phyloP scores from a whole-genome alignment of 2,797 vertebrate genomes.

The Leptodactylus fallax region DNA sequence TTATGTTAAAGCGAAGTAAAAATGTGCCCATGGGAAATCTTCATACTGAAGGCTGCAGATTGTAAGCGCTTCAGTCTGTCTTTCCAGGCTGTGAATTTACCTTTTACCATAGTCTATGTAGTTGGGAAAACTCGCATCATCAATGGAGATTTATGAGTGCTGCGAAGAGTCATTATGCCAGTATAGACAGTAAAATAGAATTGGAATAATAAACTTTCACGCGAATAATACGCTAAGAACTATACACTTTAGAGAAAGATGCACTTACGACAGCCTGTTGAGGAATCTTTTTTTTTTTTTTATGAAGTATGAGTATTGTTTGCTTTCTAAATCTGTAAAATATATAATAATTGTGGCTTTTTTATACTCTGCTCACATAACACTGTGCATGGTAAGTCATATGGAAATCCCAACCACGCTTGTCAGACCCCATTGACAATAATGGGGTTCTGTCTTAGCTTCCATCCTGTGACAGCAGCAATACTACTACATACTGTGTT shows the following conservation, averaged over 20 bases:
- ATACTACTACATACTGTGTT: not conserved
- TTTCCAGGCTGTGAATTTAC: conserved; percentile 11
- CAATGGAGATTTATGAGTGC: not conserved
- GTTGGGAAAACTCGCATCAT: not conserved
- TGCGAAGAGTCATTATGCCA: not conserved
- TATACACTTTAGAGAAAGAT: too few relatives aligned
- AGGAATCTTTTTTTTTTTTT: too few relatives aligned
- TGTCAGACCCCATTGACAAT: not conserved
- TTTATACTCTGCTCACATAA: not conserved
- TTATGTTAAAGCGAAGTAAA: conserved; percentile 20
- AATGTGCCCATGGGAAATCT: conserved; percentile 16
- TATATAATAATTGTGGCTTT: too few relatives aligned
- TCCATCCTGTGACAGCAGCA: not conserved
- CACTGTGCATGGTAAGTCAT: not conserved
- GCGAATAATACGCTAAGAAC: too few relatives aligned
- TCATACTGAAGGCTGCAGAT: not conserved
- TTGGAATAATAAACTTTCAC: too few relatives aligned
- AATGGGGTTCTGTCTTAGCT: not conserved
- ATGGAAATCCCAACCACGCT: not conserved
- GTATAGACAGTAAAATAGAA: too few relatives aligned
- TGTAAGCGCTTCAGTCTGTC: not conserved
- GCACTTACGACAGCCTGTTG: too few relatives aligned
- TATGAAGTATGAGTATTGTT: too few relatives aligned
- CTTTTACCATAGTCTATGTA: not conserved
- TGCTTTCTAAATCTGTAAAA: too few relatives aligned